Evolutionary conservation across 2,888 invertebrate species (phyloP).

Genomic region (Melinopterus prodromus): DNA sequence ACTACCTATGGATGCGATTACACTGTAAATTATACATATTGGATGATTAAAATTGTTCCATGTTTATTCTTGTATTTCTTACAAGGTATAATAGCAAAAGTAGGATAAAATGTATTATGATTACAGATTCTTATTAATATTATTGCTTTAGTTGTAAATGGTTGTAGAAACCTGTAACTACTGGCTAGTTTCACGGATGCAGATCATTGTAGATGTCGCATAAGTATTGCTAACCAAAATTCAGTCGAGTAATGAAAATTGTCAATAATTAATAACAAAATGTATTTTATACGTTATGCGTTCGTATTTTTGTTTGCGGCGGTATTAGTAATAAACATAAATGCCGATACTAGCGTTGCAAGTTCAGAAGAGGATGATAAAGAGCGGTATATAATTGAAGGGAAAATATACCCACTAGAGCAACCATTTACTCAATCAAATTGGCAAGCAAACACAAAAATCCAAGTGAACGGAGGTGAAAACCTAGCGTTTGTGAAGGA

Average conservation of each 20-base stretch:
- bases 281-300: conserved; percentile 7
- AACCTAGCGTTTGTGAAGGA: conserved; percentile 87
- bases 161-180: no score
- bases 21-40: no score
- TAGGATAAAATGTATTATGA: no score
- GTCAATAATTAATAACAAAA: conserved; percentile 18
- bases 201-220: not conserved
- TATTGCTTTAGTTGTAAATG: no score
- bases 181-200: not conserved
- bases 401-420: conserved; percentile 77
- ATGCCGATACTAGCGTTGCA: conserved; percentile 47
- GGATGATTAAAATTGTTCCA: no score
- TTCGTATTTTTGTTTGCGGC: conserved; percentile 9
- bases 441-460: conserved; percentile 80
- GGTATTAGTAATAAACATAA: conserved; percentile 13
- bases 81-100: no score
- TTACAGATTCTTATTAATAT: no score
- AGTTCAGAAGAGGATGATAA: conserved; percentile 59
- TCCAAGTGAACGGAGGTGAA: conserved; percentile 90
- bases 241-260: conserved; percentile 18
- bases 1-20: not conserved
- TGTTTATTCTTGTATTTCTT: no score
- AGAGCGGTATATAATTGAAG: conserved; percentile 78
- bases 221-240: conserved; percentile 14
- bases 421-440: conserved; percentile 64